Percentiles rank a stretch among this genome's conserved stretches.
These are phyloP conservation scores for Andrena dorsata DNA, from an alignment of 2,888 invertebrate genomes.

Conservation along the genomic window DNA sequence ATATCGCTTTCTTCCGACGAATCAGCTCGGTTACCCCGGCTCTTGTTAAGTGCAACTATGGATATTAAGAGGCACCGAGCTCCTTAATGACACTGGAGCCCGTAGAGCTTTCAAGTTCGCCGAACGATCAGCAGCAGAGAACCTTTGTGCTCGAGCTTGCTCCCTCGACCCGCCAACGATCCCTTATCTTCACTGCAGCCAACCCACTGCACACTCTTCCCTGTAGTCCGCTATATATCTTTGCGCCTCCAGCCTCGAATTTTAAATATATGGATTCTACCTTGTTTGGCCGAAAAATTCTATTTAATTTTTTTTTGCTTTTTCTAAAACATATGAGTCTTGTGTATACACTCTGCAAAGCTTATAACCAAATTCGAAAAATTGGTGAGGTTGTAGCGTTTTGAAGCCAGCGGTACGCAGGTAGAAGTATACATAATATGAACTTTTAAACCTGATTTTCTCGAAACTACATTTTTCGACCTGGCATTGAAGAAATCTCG, in stretches of 20 bases:
- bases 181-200: conserved; percentile 25
- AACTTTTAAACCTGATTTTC: too few relatives aligned
- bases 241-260: background rate
- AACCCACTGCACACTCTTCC: background rate
- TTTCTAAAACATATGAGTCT: too few relatives aligned
- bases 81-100: conserved; percentile 23
- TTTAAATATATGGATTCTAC: too few relatives aligned
- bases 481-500: too few relatives aligned
- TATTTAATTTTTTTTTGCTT: too few relatives aligned
- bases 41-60: background rate
- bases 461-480: too few relatives aligned
- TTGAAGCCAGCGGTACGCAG: too few relatives aligned
- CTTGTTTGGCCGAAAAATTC: too few relatives aligned
- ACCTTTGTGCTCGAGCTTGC: conserved; percentile 30
- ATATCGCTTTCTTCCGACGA: background rate
- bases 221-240: background rate
- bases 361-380: too few relatives aligned
- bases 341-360: too few relatives aligned
- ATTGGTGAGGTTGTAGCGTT: too few relatives aligned
- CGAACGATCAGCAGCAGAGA: conserved; percentile 20
- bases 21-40: background rate
- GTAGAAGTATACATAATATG: too few relatives aligned
- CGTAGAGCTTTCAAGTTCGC: conserved; percentile 23
- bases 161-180: conserved; percentile 21
- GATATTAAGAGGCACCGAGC: conserved; percentile 16